Evolutionary conservation across 2,888 invertebrate genomes (phyloP).

Genomic region (Euzetes globulus): DNA sequence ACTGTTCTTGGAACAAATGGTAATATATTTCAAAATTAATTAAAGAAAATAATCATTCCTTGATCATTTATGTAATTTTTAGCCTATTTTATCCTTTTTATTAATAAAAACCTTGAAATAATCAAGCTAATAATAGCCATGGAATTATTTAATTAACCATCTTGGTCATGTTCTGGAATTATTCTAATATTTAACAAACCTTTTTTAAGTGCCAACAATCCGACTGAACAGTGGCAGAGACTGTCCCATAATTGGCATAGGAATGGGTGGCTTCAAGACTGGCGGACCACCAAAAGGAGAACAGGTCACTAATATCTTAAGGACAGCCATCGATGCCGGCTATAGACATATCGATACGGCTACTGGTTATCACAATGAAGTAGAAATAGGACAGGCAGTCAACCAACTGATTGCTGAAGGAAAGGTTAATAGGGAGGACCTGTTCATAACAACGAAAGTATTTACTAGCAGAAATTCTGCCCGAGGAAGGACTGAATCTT

Average conservation of each 20-base stretch:
- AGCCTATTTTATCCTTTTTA: too few species aligned
- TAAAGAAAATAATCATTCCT: too few species aligned
- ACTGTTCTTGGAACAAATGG: too few species aligned
- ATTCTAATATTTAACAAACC: too few species aligned
- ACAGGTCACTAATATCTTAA: neutral
- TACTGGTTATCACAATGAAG: constrained; percentile 54
- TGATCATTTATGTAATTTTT: too few species aligned
- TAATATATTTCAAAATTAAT: too few species aligned
- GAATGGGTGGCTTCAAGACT: neutral
- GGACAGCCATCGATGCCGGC: constrained; percentile 62
- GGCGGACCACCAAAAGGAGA: neutral
- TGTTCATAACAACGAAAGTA: constrained; percentile 30
- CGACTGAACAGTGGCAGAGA: constrained; percentile 6
- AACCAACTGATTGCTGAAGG: neutral
- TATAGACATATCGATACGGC: constrained; percentile 72
- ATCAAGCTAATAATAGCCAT: too few species aligned
- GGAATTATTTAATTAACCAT: too few species aligned
- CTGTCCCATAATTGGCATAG: constrained; percentile 18
- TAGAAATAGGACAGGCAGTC: constrained; percentile 23
- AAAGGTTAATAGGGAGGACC: neutral
- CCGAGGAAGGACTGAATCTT: neutral
- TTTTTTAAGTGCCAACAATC: neutral
- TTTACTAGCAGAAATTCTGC: neutral
- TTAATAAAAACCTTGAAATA: too few species aligned
- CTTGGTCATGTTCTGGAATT: too few species aligned